These are phyloP conservation scores for Drosophila nigrodunni DNA, from an alignment of 1,140 invertebrate species.

Conservation along the genomic window DNA sequence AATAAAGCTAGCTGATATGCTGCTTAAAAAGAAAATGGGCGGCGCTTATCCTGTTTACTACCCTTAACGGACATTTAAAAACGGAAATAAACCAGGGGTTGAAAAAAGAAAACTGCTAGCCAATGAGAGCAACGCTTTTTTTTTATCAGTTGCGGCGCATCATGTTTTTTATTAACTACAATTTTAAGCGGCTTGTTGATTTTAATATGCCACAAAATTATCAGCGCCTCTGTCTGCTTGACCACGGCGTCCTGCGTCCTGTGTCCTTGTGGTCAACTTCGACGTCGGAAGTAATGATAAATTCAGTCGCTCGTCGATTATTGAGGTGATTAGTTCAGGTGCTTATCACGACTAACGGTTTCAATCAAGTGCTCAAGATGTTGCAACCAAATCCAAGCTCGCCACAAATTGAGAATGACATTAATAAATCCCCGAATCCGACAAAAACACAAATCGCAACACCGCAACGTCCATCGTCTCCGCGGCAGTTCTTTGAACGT, in stretches of 20 bases:
- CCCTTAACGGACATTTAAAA: conserved; percentile 27
- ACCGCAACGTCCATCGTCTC: conserved; percentile 85
- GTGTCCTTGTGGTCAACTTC: conserved; percentile 22
- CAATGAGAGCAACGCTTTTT: conserved; percentile 41
- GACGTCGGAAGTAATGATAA: conserved; percentile 59
- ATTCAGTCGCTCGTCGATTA: conserved; percentile 68
- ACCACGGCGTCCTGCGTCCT: conserved; percentile 33
- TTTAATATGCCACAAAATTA: conserved; percentile 57
- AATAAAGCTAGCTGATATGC: conserved; percentile 7
- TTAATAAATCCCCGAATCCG: conserved; percentile 20
- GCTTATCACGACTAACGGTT: background rate
- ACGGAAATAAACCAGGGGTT: conserved; percentile 34
- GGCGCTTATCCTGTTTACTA: conserved; percentile 40
- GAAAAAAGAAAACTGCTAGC: conserved; percentile 10
- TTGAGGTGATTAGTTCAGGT: conserved; percentile 62
- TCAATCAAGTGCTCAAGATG: conserved; percentile 38
- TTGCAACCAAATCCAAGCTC: conserved; percentile 46
- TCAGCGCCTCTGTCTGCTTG: conserved; percentile 42
- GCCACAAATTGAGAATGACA: conserved; percentile 31
- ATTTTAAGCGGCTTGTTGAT: conserved; percentile 59
- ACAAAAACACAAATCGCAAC: conserved; percentile 17
- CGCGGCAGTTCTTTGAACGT: conserved; percentile 86
- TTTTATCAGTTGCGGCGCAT: conserved; percentile 46
- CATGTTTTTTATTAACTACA: conserved; percentile 59
- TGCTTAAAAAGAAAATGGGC: conserved; percentile 14